These are phyloP conservation scores for Chrysogorgia sp. DNA, from an alignment of 92 coral and sea anemone species.

Conservation along the genomic window DNA sequence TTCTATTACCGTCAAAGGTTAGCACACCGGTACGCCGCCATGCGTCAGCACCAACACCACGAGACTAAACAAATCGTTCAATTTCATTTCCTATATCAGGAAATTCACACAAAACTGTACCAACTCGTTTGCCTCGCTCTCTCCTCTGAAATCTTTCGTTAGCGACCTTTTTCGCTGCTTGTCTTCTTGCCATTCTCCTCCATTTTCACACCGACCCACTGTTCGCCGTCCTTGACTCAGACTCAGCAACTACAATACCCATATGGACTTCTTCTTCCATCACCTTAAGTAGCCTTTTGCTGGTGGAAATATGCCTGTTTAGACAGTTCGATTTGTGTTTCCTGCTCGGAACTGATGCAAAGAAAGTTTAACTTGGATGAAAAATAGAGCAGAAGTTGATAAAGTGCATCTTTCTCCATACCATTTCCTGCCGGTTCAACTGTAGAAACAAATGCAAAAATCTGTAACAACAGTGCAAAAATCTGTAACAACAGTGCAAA, in stretches of 20 bases:
- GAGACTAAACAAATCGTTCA: conserved; percentile 48
- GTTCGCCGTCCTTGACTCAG: conserved; percentile 21
- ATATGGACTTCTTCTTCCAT: conserved; percentile 7
- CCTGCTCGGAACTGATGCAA: too few species aligned
- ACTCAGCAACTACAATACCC: conserved; percentile 45
- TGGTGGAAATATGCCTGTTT: conserved; percentile 43
- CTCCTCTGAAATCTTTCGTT: conserved; percentile 44
- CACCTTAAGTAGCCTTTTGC: too few species aligned
- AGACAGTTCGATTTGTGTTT: too few species aligned
- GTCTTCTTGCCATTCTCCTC: conserved; percentile 36
- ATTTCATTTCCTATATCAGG: conserved; percentile 58
- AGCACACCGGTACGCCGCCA: conserved; percentile 67
- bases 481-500: too few species aligned
- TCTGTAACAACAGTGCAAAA: too few species aligned
- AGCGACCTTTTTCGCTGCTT: conserved; percentile 40
- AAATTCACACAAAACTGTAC: conserved; percentile 43
- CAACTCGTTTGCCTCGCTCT: conserved; percentile 53
- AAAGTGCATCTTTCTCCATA: too few species aligned
- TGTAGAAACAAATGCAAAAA: too few species aligned
- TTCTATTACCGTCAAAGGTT: conserved; percentile 70
- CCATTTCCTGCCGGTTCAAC: too few species aligned
- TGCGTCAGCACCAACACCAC: conserved; percentile 66
- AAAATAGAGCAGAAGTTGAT: too few species aligned
- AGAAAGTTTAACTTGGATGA: too few species aligned
- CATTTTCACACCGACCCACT: conserved; percentile 29